Evolutionary conservation across 1,140 invertebrate species (phyloP).

Genomic region (Prorops nasuta): DNA sequence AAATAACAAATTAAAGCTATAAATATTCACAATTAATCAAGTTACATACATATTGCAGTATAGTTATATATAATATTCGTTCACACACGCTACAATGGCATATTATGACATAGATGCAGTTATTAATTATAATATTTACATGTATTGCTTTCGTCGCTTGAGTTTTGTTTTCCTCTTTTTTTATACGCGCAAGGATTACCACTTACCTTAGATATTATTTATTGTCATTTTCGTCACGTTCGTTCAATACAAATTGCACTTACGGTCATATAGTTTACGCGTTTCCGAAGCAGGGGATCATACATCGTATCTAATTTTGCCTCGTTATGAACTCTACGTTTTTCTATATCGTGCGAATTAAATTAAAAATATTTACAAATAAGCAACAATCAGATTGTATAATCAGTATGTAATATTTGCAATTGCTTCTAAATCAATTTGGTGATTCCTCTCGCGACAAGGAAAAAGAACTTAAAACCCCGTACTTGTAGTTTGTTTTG

Average conservation of each 20-base stretch:
- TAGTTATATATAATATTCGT: slow-evolving; percentile 37
- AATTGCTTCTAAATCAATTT: too few species aligned
- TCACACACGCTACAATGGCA: slow-evolving; percentile 25
- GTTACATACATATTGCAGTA: slow-evolving; percentile 33
- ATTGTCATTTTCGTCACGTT: slow-evolving; percentile 24
- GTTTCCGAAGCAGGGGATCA: background rate
- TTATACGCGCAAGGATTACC: slow-evolving; percentile 22
- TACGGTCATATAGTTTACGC: background rate
- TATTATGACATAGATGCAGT: slow-evolving; percentile 32
- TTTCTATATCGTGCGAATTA: slow-evolving; percentile 17
- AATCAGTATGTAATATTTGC: too few species aligned
- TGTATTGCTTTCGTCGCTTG: slow-evolving; percentile 27
- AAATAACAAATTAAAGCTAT: slow-evolving; percentile 34
- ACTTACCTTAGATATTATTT: slow-evolving; percentile 32
- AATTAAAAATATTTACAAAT: too few species aligned
- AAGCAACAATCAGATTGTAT: too few species aligned
- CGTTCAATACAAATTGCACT: slow-evolving; percentile 15
- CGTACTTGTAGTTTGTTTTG: slow-evolving; percentile 32
- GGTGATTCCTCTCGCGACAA: too few species aligned
- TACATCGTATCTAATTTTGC: too few species aligned
- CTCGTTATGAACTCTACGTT: slow-evolving; percentile 23
- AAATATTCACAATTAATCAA: slow-evolving; percentile 35
- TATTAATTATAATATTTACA: slow-evolving; percentile 33
- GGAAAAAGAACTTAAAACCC: too few species aligned
- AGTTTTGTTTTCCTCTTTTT: slow-evolving; percentile 26